These are phyloP conservation scores for Microctonus brassicae DNA, from an alignment of 2,888 invertebrate genomes.

Conservation along the genomic window DNA sequence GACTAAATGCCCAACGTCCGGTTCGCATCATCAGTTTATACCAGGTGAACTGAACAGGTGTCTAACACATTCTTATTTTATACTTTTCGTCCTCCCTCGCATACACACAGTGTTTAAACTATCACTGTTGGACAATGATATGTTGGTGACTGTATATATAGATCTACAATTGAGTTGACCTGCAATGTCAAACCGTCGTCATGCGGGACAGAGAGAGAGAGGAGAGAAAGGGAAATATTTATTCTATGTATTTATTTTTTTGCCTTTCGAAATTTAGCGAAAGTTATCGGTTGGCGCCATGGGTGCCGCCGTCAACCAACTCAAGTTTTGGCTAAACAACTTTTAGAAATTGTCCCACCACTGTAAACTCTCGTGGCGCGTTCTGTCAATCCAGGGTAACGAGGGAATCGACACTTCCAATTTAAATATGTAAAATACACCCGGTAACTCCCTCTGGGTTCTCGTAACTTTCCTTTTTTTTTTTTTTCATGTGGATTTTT, in stretches of 20 bases:
- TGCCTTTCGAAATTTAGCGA: background rate
- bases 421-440: slow-evolving; percentile 64
- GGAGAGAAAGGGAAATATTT: too few relatives aligned
- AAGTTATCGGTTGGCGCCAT: background rate
- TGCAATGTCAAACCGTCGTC: background rate
- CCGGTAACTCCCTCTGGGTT: slow-evolving; percentile 46
- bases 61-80: slow-evolving; percentile 13
- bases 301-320: background rate
- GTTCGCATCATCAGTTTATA: slow-evolving; percentile 15
- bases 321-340: background rate
- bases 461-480: slow-evolving; percentile 13
- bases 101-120: slow-evolving; percentile 12
- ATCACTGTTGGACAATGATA: background rate
- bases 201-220: too few relatives aligned
- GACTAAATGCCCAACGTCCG: slow-evolving; percentile 5
- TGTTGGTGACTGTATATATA: background rate
- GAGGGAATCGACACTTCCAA: slow-evolving; percentile 63
- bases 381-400: slow-evolving; percentile 53
- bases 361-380: background rate
- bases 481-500: slow-evolving; percentile 28
- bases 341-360: background rate
- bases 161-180: background rate
- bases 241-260: background rate
- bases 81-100: slow-evolving; percentile 29
- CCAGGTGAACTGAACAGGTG: slow-evolving; percentile 24